Base-by-base conservation (phyloP, 1,140 invertebrate species). In the Scaptomyza hsui region DNA sequence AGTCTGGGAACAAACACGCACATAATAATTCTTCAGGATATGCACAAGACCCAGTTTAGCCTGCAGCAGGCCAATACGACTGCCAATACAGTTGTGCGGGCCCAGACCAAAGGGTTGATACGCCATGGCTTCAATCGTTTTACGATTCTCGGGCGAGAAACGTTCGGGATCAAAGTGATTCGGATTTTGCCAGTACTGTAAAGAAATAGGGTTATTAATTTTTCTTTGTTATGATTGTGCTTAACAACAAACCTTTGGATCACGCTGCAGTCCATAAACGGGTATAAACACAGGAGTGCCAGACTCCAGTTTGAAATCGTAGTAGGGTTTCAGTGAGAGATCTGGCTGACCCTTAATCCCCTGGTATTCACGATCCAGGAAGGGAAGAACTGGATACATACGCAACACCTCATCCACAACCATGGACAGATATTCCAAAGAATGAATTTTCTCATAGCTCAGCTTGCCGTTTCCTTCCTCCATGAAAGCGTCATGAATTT, bases 71-170 rank as follows among this genome's bases (percentile, higher is more conserved):
- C 86, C 90, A 35, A 90, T 88, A 1, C 90, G 68, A 16, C 89
- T 92, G 94, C 95, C 96, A 72, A 96, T 96, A 82, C 96, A 97
- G 86, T 94, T 95, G 42, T 95, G 93, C 0, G 95, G 94, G 7
- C 96, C 96, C 47, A 95, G 94, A 1, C 96, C 96, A 75, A 97
- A 97, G 0, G 96, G 96, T 29, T 96, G 85, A 86, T 94, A 97
- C 0, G 93, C 92, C 72, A 92, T 94, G 47, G 89, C 92, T 47
- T 41, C 73, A 49, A 81, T 91, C 67, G 47, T 89, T 71, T 89
- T 90, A 16, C 92, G 92, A 35, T 92, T 91, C 44, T 93, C 91
- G 1, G 93, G 82, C 24, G 89, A 92, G 69, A 95, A 95, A 67
- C 95, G 92, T 74, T 95, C 94, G 0, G 95, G 95, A 71, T 93